Evolutionary conservation across 2,113 vertebrate species (phyloP), one percentile per base, ranked within the genome.

Genomic region (Peromyscus maniculatus): DNA sequence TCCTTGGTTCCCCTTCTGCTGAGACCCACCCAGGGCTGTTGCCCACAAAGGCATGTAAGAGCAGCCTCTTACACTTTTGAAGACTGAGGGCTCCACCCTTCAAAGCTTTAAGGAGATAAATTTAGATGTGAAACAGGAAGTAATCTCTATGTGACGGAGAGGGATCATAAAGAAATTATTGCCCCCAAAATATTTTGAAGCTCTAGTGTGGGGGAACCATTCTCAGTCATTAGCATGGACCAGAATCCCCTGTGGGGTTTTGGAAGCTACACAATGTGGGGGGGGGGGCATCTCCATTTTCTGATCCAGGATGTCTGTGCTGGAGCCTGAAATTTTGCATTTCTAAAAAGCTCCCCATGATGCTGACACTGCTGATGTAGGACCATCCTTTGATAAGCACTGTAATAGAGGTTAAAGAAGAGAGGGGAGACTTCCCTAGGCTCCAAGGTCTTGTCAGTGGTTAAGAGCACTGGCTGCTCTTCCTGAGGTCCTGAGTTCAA

Each of bases 81-180:
- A 97, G 89, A 55, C 46, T 71, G 84, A 28, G 57, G 52, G 39
- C 62, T 91, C 90, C 36, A 15, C 95, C 89, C 90, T 87, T 94
- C 96, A 95, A 94, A 91, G 91, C 91, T 82, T 84, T 36, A 86
- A 59, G 43, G 72, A 97, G 97, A 97, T 97, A 98, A 97, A 98
- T 98, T 97, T 97, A 98, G 97, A 97, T 83, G 69, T 91, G 94
- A 97, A 97, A 97, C 97, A 96, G 96, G 97, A 98, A 98, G 97
- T 97, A 93, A 93, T 96, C 62, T 98, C 96, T 93, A 16, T 49
- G 93, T 83, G 39, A 59, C 87, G 87, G 66, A 59, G 52, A 92
- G 43, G 52, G 91, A 92, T 88, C 94, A 92, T 67, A 95, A 74
- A 92, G 96, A 96, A 93, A 83, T 95, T 91, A 94, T 7, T 80